Percentiles rank a stretch among this genome's conserved stretches.
phyloP scores from a whole-genome alignment of 2,797 vertebrate genomes.

The Sus cebifrons region DNA sequence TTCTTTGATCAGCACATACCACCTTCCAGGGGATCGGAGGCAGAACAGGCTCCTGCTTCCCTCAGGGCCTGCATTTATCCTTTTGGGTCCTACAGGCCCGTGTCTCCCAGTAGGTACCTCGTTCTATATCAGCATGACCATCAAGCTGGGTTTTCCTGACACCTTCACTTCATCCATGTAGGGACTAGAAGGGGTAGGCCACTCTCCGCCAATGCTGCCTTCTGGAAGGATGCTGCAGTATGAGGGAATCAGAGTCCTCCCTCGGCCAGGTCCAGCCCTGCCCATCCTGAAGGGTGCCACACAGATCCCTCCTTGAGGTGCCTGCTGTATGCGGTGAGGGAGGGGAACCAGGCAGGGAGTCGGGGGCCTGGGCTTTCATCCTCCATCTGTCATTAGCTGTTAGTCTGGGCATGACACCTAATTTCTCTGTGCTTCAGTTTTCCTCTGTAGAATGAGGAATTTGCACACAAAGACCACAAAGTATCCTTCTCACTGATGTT shows the following conservation, averaged over 20 bases:
- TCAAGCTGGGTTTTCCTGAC: neutral
- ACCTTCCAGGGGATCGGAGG: neutral
- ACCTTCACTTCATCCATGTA: neutral
- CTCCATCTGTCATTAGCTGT: neutral
- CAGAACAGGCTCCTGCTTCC: neutral
- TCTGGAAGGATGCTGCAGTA: neutral
- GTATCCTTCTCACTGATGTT: neutral
- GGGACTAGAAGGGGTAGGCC: accelerated
- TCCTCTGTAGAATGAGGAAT: neutral
- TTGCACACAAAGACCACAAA: neutral
- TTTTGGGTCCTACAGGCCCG: neutral
- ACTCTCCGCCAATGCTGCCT: neutral
- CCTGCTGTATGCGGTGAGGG: neutral
- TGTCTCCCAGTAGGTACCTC: neutral
- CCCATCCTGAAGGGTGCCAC: neutral
- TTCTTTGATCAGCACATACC: neutral
- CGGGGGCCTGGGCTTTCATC: neutral
- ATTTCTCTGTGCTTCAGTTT: neutral
- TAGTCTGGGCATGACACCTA: neutral
- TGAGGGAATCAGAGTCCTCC: accelerated
- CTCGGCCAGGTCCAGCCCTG: neutral
- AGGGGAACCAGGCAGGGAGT: neutral
- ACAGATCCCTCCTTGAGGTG: neutral
- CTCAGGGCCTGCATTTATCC: neutral
- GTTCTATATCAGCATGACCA: neutral